Conservation (phyloP, 2,888 invertebrate species). For the Tachina grossa region DNA sequence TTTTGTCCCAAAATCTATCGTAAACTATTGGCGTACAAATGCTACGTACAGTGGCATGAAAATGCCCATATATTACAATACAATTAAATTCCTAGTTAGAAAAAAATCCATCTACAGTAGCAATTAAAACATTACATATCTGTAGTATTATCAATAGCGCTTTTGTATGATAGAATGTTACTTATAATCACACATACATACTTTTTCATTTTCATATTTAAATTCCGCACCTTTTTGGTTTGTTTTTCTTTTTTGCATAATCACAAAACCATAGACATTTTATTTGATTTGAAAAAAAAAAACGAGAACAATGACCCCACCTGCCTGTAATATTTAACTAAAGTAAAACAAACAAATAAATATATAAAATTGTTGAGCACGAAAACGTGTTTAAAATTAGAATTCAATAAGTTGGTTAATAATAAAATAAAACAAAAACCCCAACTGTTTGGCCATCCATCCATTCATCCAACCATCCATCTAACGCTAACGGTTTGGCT, state of each 20-base stretch:
- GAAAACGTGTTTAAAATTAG: conserved; percentile 67
- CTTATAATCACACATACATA: no score
- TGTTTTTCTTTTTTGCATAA: conserved; percentile 53
- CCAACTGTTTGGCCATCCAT: background rate
- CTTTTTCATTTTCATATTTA: no score
- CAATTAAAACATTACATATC: no score
- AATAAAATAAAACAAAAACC: conserved; percentile 39
- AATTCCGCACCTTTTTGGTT: conserved; percentile 8
- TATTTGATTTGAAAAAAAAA: conserved; percentile 25
- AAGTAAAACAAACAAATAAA: conserved; percentile 23
- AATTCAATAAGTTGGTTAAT: conserved; percentile 60
- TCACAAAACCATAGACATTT: conserved; percentile 46
- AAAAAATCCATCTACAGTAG: no score
- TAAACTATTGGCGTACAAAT: no score
- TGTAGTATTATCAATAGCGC: no score
- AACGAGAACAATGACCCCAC: conserved; percentile 70
- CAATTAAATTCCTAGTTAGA: no score
- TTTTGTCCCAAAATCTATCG: no score
- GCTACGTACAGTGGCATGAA: no score
- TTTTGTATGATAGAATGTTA: no score
- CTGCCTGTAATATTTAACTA: conserved; percentile 54
- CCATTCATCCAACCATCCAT: background rate
- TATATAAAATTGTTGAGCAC: conserved; percentile 43
- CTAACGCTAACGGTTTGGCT: conserved; percentile 6
- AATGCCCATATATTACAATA: no score